Conservation (phyloP, 2,797 vertebrate species). For the Hydrolagus colliei region DNA sequence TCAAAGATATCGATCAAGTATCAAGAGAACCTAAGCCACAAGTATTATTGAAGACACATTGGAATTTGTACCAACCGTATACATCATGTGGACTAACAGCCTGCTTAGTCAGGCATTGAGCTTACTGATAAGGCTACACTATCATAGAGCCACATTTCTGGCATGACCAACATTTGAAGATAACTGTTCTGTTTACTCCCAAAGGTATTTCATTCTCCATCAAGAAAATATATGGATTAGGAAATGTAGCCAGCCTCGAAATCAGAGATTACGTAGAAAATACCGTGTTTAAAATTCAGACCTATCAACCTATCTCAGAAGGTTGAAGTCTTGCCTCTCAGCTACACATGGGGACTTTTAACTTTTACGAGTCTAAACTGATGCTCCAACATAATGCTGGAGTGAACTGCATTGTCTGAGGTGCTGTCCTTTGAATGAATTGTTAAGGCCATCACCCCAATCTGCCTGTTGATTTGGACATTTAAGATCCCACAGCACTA, state of each 20-base stretch:
- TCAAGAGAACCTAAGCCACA: background rate
- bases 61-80: background rate
- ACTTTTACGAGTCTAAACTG: no score
- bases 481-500: no score
- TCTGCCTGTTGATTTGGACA: no score
- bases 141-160: background rate
- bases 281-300: no score
- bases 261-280: no score
- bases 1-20: background rate
- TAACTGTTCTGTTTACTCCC: no score
- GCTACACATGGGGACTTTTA: no score
- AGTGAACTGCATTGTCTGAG: no score
- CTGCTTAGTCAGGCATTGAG: background rate
- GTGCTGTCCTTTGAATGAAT: no score
- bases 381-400: no score
- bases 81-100: background rate
- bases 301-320: background rate
- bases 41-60: background rate
- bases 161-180: background rate
- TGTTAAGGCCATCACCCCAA: no score
- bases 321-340: no score
- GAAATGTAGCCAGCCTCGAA: background rate
- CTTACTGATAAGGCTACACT: background rate
- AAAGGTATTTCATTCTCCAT: constrained; percentile 1
- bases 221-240: background rate